These are phyloP conservation scores for Epinotia nisella DNA, from an alignment of 2,888 invertebrate species.

Conservation along the genomic window DNA sequence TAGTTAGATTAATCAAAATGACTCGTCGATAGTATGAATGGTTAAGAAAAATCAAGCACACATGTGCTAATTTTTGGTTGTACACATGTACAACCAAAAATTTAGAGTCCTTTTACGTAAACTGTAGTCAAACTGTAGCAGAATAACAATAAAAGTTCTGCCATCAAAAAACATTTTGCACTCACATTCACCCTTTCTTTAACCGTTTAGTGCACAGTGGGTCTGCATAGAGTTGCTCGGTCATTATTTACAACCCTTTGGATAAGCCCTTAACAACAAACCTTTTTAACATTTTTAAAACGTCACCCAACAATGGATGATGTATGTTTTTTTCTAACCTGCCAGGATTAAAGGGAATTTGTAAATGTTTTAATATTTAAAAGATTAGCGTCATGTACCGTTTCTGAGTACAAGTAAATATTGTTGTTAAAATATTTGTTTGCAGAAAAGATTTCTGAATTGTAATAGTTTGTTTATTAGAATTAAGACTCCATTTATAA, in stretches of 20 bases:
- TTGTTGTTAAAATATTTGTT: slow-evolving; percentile 67
- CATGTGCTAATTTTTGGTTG: no score
- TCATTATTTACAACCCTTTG: slow-evolving; percentile 84
- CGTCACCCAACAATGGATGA: slow-evolving; percentile 73
- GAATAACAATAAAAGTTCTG: slow-evolving; percentile 20
- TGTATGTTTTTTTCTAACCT: slow-evolving; percentile 69
- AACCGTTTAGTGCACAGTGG: slow-evolving; percentile 70
- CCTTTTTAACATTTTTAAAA: slow-evolving; percentile 83
- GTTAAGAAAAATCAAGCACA: neutral
- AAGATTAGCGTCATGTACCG: slow-evolving; percentile 80
- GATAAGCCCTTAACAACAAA: slow-evolving; percentile 81
- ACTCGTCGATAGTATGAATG: neutral
- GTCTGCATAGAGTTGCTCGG: slow-evolving; percentile 76
- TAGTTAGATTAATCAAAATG: neutral
- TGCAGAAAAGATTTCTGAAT: slow-evolving; percentile 58
- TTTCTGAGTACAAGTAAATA: slow-evolving; percentile 67
- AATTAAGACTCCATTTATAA: neutral
- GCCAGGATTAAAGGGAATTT: slow-evolving; percentile 67
- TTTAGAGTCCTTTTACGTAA: neutral
- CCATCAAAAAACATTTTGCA: slow-evolving; percentile 35
- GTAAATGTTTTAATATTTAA: slow-evolving; percentile 84
- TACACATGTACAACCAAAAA: no score
- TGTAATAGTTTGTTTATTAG: slow-evolving; percentile 36
- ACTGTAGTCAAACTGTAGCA: slow-evolving; percentile 9
- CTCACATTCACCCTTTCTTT: slow-evolving; percentile 49